These are phyloP conservation scores for Acyrthosiphon pisum DNA, from an alignment of 1,140 invertebrate genomes.

Conservation along the genomic window DNA sequence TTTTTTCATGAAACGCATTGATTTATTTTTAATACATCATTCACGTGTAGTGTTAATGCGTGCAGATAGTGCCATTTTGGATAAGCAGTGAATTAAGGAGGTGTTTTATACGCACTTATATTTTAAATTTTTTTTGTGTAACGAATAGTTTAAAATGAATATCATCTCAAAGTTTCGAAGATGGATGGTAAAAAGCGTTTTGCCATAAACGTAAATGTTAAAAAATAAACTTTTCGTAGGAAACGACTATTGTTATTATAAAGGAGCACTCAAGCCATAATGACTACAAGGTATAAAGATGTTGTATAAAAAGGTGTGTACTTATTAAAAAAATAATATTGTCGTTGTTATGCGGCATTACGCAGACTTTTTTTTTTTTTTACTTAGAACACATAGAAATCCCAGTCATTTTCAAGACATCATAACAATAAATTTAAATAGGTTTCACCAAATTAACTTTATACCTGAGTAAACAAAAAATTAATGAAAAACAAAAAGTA, in stretches of 20 bases:
- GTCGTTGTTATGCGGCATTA: constrained; percentile 40
- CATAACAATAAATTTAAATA: constrained; percentile 52
- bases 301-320: constrained; percentile 39
- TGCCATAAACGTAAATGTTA: constrained; percentile 34
- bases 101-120: background rate
- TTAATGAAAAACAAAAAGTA: constrained; percentile 15
- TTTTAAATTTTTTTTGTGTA: background rate
- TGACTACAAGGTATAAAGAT: constrained; percentile 51
- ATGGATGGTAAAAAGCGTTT: constrained; percentile 27
- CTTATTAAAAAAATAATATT: constrained; percentile 50
- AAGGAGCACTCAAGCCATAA: constrained; percentile 46
- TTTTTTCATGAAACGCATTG: background rate
- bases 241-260: constrained; percentile 46
- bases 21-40: background rate
- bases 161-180: background rate
- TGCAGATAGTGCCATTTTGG: background rate
- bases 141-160: background rate
- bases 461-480: constrained; percentile 1
- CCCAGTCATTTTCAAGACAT: constrained; percentile 20
- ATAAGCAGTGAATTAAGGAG: background rate
- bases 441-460: constrained; percentile 53
- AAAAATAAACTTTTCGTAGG: constrained; percentile 44
- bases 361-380: constrained; percentile 15
- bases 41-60: background rate
- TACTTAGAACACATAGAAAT: constrained; percentile 33